Evolutionary conservation across 2,888 invertebrate species (phyloP), one percentile per base, ranked within the genome.

Genomic region (Erannis defoliaria): DNA sequence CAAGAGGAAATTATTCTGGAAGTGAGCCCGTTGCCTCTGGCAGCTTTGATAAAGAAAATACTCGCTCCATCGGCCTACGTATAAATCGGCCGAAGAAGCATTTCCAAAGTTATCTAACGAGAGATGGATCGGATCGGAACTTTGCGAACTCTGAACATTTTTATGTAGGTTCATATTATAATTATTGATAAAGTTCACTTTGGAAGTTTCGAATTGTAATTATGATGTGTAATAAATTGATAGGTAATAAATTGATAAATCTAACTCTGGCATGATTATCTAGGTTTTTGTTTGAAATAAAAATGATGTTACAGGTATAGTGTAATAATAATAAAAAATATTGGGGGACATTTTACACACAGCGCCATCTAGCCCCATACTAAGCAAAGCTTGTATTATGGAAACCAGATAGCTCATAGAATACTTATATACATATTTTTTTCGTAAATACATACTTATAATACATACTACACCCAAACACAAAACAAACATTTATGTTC

Each of bases 91-190:
- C 55, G 55, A 50, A 31, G 35, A 60, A 14, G 45, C 55, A 55
- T 46, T 51, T 53, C 14, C 53, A 21, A 61, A 62, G 45, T 62
- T 62, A 53, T 42, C 55, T 60, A 61, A 58, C 42, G 33, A 61
- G 29, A 37, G 55, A 61, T 61, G 55, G 61, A 37, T 45, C 33
- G 61, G 49, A 48, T 29, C 35, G 21, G 18, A 38, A 49, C 14
- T 53, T 35, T 0, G n/a, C 16, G 18, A 46, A 58, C 31, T 53
- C 51, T 31, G 31, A 51, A 35, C 43, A 45, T 58, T 51, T 45
- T 57, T 51, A 9, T 37, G 43, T 35, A n/a, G 43, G 43, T 35
- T 19, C 51, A 40, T 51, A 51, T 38, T 35, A 51, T 51, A 51
- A 37, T 58, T 45, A 45, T 51, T 51, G 21, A 40, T 33, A 46